Base-by-base conservation (phyloP, 2,888 invertebrate genomes). In the Willowsia nigromaculata region DNA sequence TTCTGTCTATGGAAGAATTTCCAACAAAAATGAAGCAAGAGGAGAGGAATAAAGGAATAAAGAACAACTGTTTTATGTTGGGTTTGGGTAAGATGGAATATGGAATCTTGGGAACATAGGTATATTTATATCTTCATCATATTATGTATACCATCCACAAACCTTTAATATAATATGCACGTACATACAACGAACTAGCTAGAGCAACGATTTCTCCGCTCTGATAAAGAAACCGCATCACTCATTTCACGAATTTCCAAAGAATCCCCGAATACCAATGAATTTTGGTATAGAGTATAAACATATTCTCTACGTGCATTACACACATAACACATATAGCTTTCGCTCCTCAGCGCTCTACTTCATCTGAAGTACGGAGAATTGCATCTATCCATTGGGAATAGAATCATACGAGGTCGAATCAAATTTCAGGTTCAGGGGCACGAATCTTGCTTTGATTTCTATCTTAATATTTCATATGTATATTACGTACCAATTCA, bases 351-450 rank as follows among this genome's bases (percentile, higher is more conserved):
- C 9, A 37, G 37, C 9, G 25, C 33, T 78, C 15, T 50, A 33
- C 53, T 30, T 53, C 78, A 11, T 53, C 30, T 0, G 43, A 33
- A 40, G 43, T 11, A 13, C 15, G 78, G 65, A 37, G 47, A 76
- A 80, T 80, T 86, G 78, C 86, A 78, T 85, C 76, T 50, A 56
- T 81, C 86, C 86, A 27, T 18, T 11, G 81, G 81, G 81, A 81
- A 85, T 81, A 81, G 15, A 27, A 50, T 47, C 27, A 40, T 40
- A 22, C 5, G 15, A 47, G 68, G 56, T 27, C 53, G 87, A 81
- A 87, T 87, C 81, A 68, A 87, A 81, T 87, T 87, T 81, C 81
- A 87, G 81, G 81, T 87, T 87, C 81, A 87, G 13, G 87, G 87
- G 30, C 71, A 86, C 53, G 37, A 9, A 50, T 81, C 53, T 56